phyloP scores from a whole-genome alignment of 2,797 vertebrate genomes.

The Catharus ustulatus region DNA sequence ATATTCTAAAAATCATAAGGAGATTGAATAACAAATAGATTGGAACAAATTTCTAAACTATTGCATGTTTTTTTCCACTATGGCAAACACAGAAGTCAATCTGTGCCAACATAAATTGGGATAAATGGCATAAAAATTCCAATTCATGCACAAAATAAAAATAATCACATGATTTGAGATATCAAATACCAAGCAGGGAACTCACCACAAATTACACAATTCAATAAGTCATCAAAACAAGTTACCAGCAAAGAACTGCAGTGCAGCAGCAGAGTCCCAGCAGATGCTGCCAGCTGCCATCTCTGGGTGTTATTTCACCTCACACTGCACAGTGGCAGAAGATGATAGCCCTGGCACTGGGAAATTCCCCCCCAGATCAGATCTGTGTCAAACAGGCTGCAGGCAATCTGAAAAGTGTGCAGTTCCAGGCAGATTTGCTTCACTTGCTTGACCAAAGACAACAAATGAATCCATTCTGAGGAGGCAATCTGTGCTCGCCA shows the following conservation, averaged over 20 bases:
- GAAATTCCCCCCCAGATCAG: neutral
- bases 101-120: neutral
- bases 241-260: neutral
- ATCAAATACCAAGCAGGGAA: neutral
- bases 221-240: neutral
- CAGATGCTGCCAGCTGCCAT: neutral
- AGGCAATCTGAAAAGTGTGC: neutral
- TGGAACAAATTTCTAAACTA: neutral
- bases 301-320: neutral
- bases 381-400: neutral
- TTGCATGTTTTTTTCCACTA: neutral
- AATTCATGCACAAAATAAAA: neutral
- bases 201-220: neutral
- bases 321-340: neutral
- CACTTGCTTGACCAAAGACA: neutral
- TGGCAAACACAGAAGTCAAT: neutral
- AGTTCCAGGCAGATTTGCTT: neutral
- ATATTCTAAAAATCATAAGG: neutral
- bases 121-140: constrained; percentile 15
- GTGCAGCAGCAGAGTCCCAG: neutral
- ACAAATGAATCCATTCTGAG: neutral
- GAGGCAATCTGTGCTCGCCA: neutral
- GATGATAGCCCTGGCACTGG: neutral
- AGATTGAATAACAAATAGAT: neutral
- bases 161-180: neutral